A percentile compares a stretch with the other conserved stretches of the same genome.
phyloP scores from a whole-genome alignment of 37 sponge, comb jelly and placozoan species.

The Eunapius fragilis region DNA sequence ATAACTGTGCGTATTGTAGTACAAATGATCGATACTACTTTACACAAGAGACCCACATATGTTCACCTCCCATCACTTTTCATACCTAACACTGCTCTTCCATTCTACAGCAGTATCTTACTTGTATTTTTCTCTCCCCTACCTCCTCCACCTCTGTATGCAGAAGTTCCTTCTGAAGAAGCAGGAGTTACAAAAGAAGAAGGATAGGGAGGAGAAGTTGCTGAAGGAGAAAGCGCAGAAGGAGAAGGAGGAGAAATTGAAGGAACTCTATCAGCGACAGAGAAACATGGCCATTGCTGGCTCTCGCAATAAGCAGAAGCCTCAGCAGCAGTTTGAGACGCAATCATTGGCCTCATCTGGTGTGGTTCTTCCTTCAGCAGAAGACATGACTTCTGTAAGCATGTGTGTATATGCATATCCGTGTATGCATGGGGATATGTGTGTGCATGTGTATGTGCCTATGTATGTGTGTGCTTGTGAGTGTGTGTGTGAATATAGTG shows the following conservation, averaged over 20 bases:
- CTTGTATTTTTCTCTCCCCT: background rate
- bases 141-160: conserved; percentile 16
- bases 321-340: conserved; percentile 20
- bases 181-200: conserved; percentile 50
- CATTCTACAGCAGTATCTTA: no score
- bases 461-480: background rate
- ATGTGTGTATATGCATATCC: background rate
- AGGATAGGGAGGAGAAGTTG: conserved; percentile 12
- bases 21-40: background rate
- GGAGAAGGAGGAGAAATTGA: conserved; percentile 34
- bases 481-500: background rate
- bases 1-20: background rate
- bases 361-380: background rate
- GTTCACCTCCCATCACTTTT: no score
- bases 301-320: conserved; percentile 23
- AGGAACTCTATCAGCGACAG: conserved; percentile 30
- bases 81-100: no score
- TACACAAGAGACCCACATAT: background rate
- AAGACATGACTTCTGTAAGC: background rate
- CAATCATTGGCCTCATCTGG: conserved; percentile 4
- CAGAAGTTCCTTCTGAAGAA: conserved; percentile 34
- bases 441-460: background rate
- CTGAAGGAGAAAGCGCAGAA: conserved; percentile 8
- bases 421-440: background rate
- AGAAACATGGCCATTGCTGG: conserved; percentile 12